phyloP scores from a whole-genome alignment of 2,797 vertebrate species.

The Scyliorhinus canicula region DNA sequence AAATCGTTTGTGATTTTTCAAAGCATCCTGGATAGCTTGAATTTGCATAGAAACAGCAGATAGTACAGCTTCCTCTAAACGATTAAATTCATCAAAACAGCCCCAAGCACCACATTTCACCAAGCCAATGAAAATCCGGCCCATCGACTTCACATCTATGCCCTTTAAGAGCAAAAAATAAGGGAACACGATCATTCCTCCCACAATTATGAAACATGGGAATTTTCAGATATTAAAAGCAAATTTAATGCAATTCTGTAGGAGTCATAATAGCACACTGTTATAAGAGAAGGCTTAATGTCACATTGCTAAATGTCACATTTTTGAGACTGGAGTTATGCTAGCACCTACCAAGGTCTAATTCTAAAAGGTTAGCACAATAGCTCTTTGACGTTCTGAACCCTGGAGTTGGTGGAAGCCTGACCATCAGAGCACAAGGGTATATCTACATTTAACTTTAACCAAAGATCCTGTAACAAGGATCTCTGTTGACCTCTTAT shows the following conservation, averaged over 20 bases:
- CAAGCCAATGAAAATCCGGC: conserved; percentile 91
- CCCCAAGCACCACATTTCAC: conserved; percentile 97
- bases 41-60: conserved; percentile 99
- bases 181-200: not conserved
- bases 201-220: not conserved
- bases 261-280: too few relatives aligned
- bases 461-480: not conserved
- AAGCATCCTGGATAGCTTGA: conserved; percentile 89
- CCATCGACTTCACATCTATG: conserved; percentile 98
- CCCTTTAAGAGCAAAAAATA: conserved; percentile 60
- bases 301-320: not conserved
- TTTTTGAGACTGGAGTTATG: not conserved
- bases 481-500: not conserved
- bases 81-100: conserved; percentile 97
- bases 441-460: not conserved
- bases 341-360: not conserved
- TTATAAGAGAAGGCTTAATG: too few relatives aligned
- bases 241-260: not conserved
- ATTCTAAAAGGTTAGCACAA: not conserved
- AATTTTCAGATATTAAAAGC: not conserved
- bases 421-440: not conserved
- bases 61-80: conserved; percentile 87
- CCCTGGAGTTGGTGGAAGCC: not conserved
- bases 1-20: conserved; percentile 75
- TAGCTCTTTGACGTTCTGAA: not conserved